These are phyloP conservation scores for Orthonyx spaldingii DNA, from an alignment of 2,113 vertebrate species.

Conservation along the genomic window DNA sequence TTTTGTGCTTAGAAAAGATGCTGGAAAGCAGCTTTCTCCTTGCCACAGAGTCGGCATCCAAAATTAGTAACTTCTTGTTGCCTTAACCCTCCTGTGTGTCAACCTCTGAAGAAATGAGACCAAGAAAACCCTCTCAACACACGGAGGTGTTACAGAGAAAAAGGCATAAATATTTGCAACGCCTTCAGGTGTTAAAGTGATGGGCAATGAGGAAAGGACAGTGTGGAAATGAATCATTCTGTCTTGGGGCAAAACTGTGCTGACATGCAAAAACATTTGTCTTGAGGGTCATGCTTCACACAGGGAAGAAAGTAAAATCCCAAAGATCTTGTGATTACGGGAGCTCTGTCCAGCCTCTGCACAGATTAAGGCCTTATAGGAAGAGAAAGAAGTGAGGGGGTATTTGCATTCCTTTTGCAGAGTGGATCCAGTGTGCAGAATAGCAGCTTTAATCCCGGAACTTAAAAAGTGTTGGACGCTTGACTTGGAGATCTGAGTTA, in stretches of 20 bases:
- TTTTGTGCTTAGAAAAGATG: background rate
- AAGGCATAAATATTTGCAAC: background rate
- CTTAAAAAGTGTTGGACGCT: constrained; percentile 18
- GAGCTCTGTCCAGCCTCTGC: background rate
- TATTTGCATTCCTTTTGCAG: constrained; percentile 48
- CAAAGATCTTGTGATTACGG: background rate
- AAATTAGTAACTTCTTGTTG: background rate
- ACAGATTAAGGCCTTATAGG: background rate
- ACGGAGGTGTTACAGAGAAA: background rate
- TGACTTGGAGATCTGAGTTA: constrained; percentile 49
- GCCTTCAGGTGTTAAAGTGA: background rate
- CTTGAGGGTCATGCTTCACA: background rate
- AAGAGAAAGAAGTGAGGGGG: background rate
- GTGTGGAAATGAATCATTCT: background rate
- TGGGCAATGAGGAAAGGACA: background rate
- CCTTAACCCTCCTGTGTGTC: background rate
- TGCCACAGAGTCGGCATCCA: fast-evolving
- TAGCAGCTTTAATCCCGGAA: constrained; percentile 44
- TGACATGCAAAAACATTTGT: background rate
- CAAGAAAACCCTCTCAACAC: background rate
- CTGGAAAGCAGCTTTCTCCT: background rate
- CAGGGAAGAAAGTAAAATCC: background rate
- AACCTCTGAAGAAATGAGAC: background rate
- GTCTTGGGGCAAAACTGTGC: background rate
- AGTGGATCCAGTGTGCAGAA: constrained; percentile 13